Percentiles rank a stretch among this genome's conserved stretches.
Evolutionary conservation across 1,140 invertebrate genomes (phyloP).

Genomic region (Ridgeia piscesae): DNA sequence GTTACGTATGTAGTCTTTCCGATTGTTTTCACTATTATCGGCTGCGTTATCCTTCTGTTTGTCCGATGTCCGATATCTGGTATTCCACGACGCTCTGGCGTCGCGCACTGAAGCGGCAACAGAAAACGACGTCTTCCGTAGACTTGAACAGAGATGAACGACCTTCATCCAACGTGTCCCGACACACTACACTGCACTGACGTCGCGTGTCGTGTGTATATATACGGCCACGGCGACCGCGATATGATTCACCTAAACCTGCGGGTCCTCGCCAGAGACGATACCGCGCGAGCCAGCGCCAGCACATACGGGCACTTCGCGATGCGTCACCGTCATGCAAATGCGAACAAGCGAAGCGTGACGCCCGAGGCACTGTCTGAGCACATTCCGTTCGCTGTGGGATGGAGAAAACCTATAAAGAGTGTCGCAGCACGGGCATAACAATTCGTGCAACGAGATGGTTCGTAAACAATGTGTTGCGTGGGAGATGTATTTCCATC

Average conservation of each 20-base stretch:
- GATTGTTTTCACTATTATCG: neutral
- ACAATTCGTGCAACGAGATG: neutral
- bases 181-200: neutral
- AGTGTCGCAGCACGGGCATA: neutral
- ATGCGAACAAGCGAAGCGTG: neutral
- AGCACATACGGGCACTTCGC: neutral
- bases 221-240: neutral
- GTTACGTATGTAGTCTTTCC: neutral
- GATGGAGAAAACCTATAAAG: constrained; percentile 5
- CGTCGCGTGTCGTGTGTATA: neutral
- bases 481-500: neutral
- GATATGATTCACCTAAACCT: neutral
- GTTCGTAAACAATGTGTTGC: neutral
- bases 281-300: neutral
- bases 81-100: neutral
- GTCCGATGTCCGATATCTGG: neutral
- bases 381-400: neutral
- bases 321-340: neutral
- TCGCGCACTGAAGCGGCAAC: neutral
- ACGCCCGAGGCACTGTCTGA: neutral
- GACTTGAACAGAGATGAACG: neutral
- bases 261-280: neutral
- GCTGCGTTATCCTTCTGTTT: neutral
- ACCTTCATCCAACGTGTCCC: neutral
- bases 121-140: neutral